Conservation (phyloP, 2,113 vertebrate species). For the Felis chaus region DNA sequence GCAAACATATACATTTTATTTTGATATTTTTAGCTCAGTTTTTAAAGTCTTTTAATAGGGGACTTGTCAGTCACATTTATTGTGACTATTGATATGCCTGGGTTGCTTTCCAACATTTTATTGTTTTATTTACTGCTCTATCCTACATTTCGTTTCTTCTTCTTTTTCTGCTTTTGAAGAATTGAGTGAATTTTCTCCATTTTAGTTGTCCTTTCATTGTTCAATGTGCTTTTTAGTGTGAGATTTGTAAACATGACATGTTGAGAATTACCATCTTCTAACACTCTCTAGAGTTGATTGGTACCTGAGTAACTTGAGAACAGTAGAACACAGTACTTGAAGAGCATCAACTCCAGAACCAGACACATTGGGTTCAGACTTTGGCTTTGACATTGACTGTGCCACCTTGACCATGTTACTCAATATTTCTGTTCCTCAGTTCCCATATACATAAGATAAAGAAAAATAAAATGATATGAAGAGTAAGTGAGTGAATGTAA, state of each 20-base stretch:
- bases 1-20: neutral
- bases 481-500: neutral
- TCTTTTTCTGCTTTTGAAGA: neutral
- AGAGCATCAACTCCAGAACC: neutral
- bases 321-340: neutral
- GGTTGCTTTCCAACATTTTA: neutral
- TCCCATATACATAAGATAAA: neutral
- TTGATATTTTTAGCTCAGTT: neutral
- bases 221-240: neutral
- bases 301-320: neutral
- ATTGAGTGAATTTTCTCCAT: neutral
- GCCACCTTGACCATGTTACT: neutral
- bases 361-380: neutral
- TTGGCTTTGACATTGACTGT: neutral
- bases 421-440: neutral
- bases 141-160: neutral
- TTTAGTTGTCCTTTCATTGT: neutral
- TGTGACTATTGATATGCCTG: neutral
- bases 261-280: neutral
- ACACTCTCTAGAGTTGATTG: neutral
- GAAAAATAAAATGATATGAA: neutral
- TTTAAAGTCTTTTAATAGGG: neutral
- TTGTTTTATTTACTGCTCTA: neutral
- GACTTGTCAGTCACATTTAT: neutral
- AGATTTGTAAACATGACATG: neutral